Evolutionary conservation across 2,797 vertebrate genomes (phyloP).

Genomic region (Pelobates cultripes): DNA sequence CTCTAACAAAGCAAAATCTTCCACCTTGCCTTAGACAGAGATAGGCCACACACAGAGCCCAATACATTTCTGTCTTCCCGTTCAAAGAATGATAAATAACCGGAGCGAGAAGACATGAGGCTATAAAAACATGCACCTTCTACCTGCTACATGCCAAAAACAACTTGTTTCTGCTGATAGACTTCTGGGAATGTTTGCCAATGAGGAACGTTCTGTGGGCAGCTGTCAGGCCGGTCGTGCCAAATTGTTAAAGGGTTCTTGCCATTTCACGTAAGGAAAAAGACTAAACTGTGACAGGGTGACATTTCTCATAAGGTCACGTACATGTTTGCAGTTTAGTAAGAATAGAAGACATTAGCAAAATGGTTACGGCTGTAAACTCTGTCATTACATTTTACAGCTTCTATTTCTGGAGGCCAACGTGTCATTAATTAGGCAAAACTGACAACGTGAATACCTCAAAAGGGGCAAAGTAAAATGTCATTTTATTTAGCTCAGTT

Average conservation of each 20-base stretch:
- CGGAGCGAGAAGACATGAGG: constrained; percentile 72
- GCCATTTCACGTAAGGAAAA: constrained; percentile 30
- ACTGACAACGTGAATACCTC: not conserved
- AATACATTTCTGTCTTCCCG: constrained; percentile 71
- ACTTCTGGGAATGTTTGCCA: constrained; percentile 55
- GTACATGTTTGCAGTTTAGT: constrained; percentile 11
- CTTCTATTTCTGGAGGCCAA: constrained; percentile 8
- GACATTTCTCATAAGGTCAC: constrained; percentile 40
- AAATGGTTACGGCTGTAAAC: constrained; percentile 26
- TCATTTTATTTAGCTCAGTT: too few species aligned
- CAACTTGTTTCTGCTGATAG: constrained; percentile 72
- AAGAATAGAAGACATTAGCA: constrained; percentile 20
- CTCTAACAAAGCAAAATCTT: constrained; percentile 41
- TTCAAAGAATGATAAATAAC: constrained; percentile 85
- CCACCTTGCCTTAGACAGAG: constrained; percentile 64
- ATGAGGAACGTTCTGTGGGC: constrained; percentile 37
- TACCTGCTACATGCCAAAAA: constrained; percentile 73
- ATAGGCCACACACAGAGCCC: constrained; percentile 78
- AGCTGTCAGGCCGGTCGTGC: constrained; percentile 28
- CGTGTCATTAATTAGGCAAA: constrained; percentile 18
- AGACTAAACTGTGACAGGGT: constrained; percentile 35
- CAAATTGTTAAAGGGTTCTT: constrained; percentile 26
- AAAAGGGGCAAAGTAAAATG: not conserved
- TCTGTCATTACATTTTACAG: constrained; percentile 23
- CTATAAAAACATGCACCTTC: constrained; percentile 80